phyloP scores from a whole-genome alignment of 2,797 vertebrate genomes.

The Xiphophorus birchmanni region DNA sequence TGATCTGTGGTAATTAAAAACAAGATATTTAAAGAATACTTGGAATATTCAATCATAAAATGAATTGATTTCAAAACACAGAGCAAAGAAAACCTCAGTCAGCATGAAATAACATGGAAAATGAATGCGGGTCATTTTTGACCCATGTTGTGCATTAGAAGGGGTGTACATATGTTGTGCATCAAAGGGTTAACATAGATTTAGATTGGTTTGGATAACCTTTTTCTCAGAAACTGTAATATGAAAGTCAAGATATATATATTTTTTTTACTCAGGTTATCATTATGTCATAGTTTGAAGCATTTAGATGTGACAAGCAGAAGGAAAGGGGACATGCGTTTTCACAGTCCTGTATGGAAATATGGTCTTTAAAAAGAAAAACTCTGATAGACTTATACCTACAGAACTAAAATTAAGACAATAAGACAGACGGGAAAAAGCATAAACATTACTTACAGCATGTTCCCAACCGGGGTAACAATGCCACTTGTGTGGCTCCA shows the following conservation, averaged over 20 bases:
- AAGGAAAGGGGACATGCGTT: background rate
- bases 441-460: constrained; percentile 81
- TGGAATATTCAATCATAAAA: too few species aligned
- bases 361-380: background rate
- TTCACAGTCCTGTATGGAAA: background rate
- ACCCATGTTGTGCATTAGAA: too few species aligned
- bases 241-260: background rate
- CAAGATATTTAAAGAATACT: too few species aligned
- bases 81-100: too few species aligned
- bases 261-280: background rate
- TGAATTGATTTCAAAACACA: too few species aligned
- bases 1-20: too few species aligned
- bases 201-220: background rate
- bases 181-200: too few species aligned
- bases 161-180: too few species aligned
- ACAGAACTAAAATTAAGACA: background rate
- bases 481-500: constrained; percentile 60
- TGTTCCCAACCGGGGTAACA: constrained; percentile 84
- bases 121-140: too few species aligned
- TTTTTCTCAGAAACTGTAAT: background rate
- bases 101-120: too few species aligned
- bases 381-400: background rate
- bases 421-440: background rate
- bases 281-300: background rate
- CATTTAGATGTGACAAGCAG: background rate